Percentiles rank a stretch among this genome's conserved stretches.
These are phyloP conservation scores for Cranoglanis bouderius DNA, from an alignment of 2,113 vertebrate genomes.

Conservation along the genomic window DNA sequence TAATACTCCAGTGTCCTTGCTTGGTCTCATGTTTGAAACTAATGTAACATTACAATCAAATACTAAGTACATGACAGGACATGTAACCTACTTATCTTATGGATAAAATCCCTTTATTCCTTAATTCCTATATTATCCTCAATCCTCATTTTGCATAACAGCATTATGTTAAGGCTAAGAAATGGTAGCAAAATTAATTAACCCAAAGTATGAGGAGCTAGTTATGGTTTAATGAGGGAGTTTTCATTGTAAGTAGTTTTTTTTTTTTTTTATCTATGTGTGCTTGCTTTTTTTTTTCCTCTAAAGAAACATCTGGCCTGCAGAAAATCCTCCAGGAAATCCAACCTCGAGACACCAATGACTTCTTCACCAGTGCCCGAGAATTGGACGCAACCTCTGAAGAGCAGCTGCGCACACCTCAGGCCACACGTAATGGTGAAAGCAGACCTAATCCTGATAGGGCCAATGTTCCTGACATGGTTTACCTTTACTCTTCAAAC, in stretches of 20 bases:
- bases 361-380: constrained; percentile 85
- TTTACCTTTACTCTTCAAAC: background rate
- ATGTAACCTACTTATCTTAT: background rate
- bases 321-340: constrained; percentile 90
- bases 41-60: background rate
- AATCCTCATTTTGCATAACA: background rate
- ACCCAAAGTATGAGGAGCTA: background rate
- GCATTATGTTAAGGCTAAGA: background rate
- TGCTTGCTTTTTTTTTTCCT: constrained; percentile 20
- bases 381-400: constrained; percentile 73
- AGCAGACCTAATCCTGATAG: background rate
- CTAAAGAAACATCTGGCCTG: constrained; percentile 78
- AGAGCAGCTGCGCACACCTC: constrained; percentile 17
- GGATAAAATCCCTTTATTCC: background rate
- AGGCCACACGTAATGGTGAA: constrained; percentile 24
- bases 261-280: background rate
- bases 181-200: background rate
- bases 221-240: background rate
- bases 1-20: background rate
- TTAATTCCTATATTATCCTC: background rate
- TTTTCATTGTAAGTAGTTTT: background rate
- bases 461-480: background rate
- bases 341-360: constrained; percentile 90
- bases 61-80: background rate
- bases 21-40: background rate